Conservation (phyloP, 2,888 invertebrate species). For the Mesorhabditis spiculigera region DNA sequence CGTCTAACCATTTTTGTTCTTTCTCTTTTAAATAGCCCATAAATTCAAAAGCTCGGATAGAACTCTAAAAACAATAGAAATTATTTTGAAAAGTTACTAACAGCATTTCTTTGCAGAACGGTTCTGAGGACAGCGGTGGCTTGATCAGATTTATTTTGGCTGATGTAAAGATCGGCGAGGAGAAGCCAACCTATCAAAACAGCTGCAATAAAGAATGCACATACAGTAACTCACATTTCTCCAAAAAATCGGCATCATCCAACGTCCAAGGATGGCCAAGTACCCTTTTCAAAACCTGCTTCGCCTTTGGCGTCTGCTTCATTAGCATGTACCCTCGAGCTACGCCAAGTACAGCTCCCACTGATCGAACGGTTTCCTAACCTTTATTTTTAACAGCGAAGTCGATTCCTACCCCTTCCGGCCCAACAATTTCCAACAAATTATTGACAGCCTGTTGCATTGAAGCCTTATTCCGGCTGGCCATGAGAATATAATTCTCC, state of each 20-base stretch:
- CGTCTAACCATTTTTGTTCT: slow-evolving; percentile 82
- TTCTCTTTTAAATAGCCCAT: slow-evolving; percentile 83
- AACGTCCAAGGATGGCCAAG: slow-evolving; percentile 83
- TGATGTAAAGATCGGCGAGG: slow-evolving; percentile 83
- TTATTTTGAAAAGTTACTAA: slow-evolving; percentile 31
- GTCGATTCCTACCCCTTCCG: slow-evolving; percentile 63
- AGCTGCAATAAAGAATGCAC: neutral
- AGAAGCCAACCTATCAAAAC: slow-evolving; percentile 73
- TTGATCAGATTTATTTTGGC: slow-evolving; percentile 77
- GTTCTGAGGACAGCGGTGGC: slow-evolving; percentile 75
- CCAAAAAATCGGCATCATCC: slow-evolving; percentile 90
- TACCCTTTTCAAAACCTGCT: slow-evolving; percentile 77
- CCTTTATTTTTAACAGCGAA: too few species aligned
- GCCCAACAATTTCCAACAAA: slow-evolving; percentile 72
- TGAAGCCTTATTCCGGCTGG: slow-evolving; percentile 77
- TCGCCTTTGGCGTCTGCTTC: slow-evolving; percentile 85
- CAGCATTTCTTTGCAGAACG: slow-evolving; percentile 63
- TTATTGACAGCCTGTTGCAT: slow-evolving; percentile 81
- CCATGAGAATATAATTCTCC: slow-evolving; percentile 77
- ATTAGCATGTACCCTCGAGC: slow-evolving; percentile 79
- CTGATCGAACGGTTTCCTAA: slow-evolving; percentile 61
- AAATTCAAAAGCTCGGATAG: slow-evolving; percentile 84
- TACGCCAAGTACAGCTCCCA: slow-evolving; percentile 80
- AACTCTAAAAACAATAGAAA: slow-evolving; percentile 66
- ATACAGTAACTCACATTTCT: slow-evolving; percentile 68